Conservation (phyloP, 2,888 invertebrate genomes). For the Sepiola atlantica region DNA sequence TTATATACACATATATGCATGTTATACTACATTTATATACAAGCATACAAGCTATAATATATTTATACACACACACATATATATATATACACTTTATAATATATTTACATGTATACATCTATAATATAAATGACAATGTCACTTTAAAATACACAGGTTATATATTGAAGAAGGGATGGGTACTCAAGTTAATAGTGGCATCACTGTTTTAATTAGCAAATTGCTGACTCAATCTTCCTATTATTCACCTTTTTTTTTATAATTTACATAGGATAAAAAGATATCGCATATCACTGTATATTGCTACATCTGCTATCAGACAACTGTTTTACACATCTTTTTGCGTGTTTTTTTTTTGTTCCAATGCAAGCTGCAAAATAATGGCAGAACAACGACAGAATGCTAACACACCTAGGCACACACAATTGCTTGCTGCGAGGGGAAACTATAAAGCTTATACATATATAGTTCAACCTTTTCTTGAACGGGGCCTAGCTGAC, state of each 20-base stretch:
- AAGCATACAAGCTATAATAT: too few species aligned
- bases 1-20: too few species aligned
- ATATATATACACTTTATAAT: neutral
- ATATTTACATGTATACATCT: neutral
- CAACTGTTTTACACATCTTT: conserved; percentile 42
- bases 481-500: conserved; percentile 42
- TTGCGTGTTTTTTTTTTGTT: neutral
- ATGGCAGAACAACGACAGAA: conserved; percentile 38
- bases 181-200: neutral
- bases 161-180: too few species aligned
- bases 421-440: conserved; percentile 46
- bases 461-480: conserved; percentile 46
- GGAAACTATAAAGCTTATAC: conserved; percentile 44
- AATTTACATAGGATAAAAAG: neutral
- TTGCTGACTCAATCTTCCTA: neutral
- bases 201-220: neutral
- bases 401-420: conserved; percentile 46
- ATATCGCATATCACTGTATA: conserved; percentile 44
- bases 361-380: conserved; percentile 46
- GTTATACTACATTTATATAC: too few species aligned
- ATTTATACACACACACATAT: neutral
- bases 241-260: neutral
- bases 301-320: conserved; percentile 44
- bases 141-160: neutral
- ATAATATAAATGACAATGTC: neutral